Evolutionary conservation across 1,140 invertebrate genomes (phyloP), one percentile per base, ranked within the genome.

Genomic region (Bilobella aurantiaca): DNA sequence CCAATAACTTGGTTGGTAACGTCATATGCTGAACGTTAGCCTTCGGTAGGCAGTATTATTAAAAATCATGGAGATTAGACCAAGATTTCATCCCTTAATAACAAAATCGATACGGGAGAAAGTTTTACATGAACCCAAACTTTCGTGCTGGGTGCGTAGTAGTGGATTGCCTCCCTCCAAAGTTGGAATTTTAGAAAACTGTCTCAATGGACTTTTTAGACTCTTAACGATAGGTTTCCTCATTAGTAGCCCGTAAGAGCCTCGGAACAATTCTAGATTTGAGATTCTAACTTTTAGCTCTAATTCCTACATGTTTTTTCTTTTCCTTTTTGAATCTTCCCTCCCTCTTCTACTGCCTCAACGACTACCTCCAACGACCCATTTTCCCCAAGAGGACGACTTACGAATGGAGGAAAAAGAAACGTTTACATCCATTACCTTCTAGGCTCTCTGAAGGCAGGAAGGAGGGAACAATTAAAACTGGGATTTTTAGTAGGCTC

Each of bases 61-160:
- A 53, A 53, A 53, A 53, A 53, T 53, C 49, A 8, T 16, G 49
- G 49, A 53, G 49, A 53, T 53, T 53, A 53, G 49, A 53, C 12
- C 21, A 23, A 23, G 23, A 23, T 18, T 53, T 53, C 49, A 53
- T 16, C 34, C 53, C 69, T 66, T 70, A 70, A 70, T 70, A 70
- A 63, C 63, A 70, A 70, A 70, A 70, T 70, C 69, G 69, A 70
- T 70, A 70, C 31, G 16, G 63, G 58, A 65, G 59, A 58, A 69
- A 53, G 37, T 42, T 42, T n/a, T 12, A 42, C 8, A n/a, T 42
- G n/a, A 42, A n/a, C 37, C n/a, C n/a, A n/a, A n/a, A n/a, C n/a
- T n/a, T n/a, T n/a, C n/a, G n/a, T n/a, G n/a, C n/a, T n/a, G n/a
- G n/a, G n/a, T n/a, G n/a, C n/a, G n/a, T n/a, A n/a, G n/a, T 8